Evolutionary conservation across 1,140 invertebrate species (phyloP), one percentile per base, ranked within the genome.

Genomic region (Thaumatotibia leucotreta): DNA sequence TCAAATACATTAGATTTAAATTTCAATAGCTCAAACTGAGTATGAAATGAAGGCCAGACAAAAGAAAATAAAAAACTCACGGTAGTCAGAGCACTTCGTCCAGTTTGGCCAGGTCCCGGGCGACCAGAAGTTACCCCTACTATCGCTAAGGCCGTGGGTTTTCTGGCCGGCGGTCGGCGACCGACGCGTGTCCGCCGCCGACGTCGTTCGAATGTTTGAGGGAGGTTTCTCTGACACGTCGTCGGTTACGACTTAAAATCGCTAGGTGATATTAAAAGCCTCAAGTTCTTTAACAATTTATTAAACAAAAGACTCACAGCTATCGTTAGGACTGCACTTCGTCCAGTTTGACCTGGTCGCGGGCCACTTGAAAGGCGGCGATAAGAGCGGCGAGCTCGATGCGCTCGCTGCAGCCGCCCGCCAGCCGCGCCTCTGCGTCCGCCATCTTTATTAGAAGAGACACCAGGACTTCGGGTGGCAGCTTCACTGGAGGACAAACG

Each of bases 311-410:
- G 54, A 58, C 11, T 17, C 14, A 24, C 54, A 31, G 22, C 29
- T 58, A 58, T 58, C 10, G 23, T 27, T n/a, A 14, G 9, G 24
- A n/a, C 32, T 61, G 29, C 27, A 62, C 14, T 29, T 33, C 29
- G 9, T 71, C 67, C 0, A 83, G n/a, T 39, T 80, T 79, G 6
- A 93, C 89, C 66, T 93, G 89, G 74, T 95, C 92, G 61, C 95
- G 92, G 27, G 93, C 94, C 50, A 93, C 88, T 67, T 96, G 95
- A 86, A 98, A 98, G 1, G 95, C 94, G 49, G 96, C 92, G 27
- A 98, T 93, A 14, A 98, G 89, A 11, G 96, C 93, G 72, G 95
- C 95, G n/a, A 98, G 89, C 91, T 98, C 97, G 39, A 97, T 93
- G 63, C 95, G 94, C 91, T 98, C 97, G 85, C 93, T 95, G 62